Percentiles rank a stretch among this genome's conserved stretches.
phyloP scores from a whole-genome alignment of 1,140 invertebrate genomes.

The Drosophila navojoa region DNA sequence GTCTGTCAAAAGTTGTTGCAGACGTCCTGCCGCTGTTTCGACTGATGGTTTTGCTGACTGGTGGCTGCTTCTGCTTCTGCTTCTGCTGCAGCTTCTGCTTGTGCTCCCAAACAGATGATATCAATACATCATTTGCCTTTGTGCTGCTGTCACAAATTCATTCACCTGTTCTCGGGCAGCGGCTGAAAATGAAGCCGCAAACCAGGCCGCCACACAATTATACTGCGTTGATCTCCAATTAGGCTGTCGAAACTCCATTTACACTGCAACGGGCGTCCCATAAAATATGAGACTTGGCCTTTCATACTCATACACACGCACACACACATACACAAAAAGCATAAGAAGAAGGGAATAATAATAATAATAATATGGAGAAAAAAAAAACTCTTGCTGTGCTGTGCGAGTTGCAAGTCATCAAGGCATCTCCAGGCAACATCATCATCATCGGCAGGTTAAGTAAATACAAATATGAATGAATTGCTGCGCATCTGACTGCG shows the following conservation, averaged over 20 bases:
- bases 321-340: conserved; percentile 24
- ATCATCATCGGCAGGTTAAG: conserved; percentile 73
- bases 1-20: conserved; percentile 52
- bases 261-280: conserved; percentile 75
- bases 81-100: conserved; percentile 48
- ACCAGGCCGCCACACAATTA: conserved; percentile 69
- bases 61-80: conserved; percentile 36
- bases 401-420: conserved; percentile 69
- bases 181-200: conserved; percentile 31
- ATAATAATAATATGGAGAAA: not conserved
- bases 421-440: conserved; percentile 57
- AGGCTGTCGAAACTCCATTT: conserved; percentile 82
- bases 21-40: conserved; percentile 70
- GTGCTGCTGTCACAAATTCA: conserved; percentile 80
- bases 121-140: conserved; percentile 82
- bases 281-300: conserved; percentile 67
- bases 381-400: conserved; percentile 56
- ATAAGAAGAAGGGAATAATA: conserved; percentile 28
- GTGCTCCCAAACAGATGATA: conserved; percentile 77
- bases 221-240: conserved; percentile 81
- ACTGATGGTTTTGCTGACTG: conserved; percentile 31
- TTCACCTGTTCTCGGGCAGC: conserved; percentile 76
- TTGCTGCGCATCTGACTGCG: conserved; percentile 62
- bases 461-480: conserved; percentile 82
- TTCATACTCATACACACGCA: conserved; percentile 46